Conservation (phyloP, 2,113 vertebrate species). For the Tor tambroides region DNA sequence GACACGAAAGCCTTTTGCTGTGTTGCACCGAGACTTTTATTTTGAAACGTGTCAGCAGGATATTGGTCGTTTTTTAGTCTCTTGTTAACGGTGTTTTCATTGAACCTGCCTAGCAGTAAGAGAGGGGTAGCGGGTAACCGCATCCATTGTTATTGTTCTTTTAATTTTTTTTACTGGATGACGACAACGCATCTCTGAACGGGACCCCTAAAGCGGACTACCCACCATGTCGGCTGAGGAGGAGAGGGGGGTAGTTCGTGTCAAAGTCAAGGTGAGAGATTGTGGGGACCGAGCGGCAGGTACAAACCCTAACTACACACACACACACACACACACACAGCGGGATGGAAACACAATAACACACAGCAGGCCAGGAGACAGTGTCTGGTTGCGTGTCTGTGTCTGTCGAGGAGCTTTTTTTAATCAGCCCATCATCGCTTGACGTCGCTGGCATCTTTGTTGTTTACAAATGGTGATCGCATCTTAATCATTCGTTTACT, state of each 20-base stretch:
- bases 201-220: conserved; percentile 48
- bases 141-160: conserved; percentile 36
- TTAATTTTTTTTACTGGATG: conserved; percentile 54
- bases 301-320: conserved; percentile 4
- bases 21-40: conserved; percentile 51
- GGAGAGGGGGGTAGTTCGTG: conserved; percentile 81
- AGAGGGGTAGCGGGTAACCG: conserved; percentile 29
- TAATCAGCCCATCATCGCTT: background rate
- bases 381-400: conserved; percentile 12
- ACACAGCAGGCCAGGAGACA: background rate
- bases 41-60: conserved; percentile 48
- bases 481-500: background rate
- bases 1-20: too few species aligned
- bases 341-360: conserved; percentile 16
- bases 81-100: conserved; percentile 34
- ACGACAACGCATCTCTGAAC: conserved; percentile 36
- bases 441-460: background rate
- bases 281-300: conserved; percentile 30
- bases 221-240: conserved; percentile 77
- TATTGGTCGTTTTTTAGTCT: conserved; percentile 3
- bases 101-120: conserved; percentile 27
- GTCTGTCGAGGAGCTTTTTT: background rate
- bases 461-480: conserved; percentile 28
- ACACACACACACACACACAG: background rate
- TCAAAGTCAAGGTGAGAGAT: conserved; percentile 80